phyloP scores from a whole-genome alignment of 35 echinoderm and acorn worm genomes.

The Hemicentrotus pulcherrimus region DNA sequence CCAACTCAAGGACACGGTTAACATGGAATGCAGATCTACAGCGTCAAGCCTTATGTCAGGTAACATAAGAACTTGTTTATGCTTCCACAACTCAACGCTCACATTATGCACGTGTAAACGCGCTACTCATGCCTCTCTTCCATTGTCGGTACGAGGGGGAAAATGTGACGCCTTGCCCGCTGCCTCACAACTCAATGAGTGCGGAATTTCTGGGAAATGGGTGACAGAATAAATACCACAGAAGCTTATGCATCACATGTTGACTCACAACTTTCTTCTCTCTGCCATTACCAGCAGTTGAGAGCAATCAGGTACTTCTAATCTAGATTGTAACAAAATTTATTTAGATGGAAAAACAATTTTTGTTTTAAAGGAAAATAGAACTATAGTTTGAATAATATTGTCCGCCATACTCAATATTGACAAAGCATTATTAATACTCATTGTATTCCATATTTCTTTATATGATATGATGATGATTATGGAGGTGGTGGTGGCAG shows the following conservation, averaged over 20 bases:
- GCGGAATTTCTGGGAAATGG: not conserved
- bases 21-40: not conserved
- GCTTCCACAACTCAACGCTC: slow-evolving; percentile 1
- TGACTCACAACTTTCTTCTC: not conserved
- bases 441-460: too few species aligned
- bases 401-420: too few species aligned
- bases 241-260: not conserved
- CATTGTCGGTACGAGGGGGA: not conserved
- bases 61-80: slow-evolving; percentile 14
- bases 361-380: too few species aligned
- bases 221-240: not conserved
- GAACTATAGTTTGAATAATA: too few species aligned
- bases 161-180: not conserved
- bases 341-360: too few species aligned
- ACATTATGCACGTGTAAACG: not conserved
- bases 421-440: too few species aligned
- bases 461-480: too few species aligned
- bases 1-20: not conserved
- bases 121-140: not conserved
- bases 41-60: not conserved
- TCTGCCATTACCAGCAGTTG: not conserved
- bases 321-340: too few species aligned
- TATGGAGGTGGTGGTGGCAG: too few species aligned
- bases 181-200: not conserved
- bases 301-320: too few species aligned